phyloP scores from a whole-genome alignment of 92 coral and sea anemone genomes.

The Zoanthus sociatus region DNA sequence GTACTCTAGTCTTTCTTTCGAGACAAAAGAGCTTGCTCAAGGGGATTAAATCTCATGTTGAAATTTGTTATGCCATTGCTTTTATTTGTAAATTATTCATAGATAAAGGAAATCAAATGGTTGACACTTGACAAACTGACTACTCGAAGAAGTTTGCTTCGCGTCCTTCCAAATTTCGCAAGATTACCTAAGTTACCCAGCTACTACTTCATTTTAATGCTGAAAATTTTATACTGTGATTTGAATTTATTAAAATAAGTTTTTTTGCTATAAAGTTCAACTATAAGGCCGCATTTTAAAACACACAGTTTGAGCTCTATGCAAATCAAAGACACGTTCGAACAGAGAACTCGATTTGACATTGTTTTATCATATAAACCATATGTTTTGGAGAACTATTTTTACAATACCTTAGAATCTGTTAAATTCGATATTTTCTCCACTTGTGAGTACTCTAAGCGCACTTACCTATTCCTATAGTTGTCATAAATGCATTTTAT shows the following conservation, averaged over 20 bases:
- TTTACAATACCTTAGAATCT: not conserved
- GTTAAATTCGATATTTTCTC: not conserved
- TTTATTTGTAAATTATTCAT: constrained; percentile 33
- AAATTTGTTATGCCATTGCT: not conserved
- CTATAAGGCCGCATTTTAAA: not conserved
- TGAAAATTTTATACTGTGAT: not conserved
- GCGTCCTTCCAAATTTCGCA: not conserved
- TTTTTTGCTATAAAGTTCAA: constrained; percentile 13
- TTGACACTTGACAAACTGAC: constrained; percentile 11
- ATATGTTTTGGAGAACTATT: constrained; percentile 26
- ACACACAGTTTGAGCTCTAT: constrained; percentile 34
- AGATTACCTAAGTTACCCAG: not conserved
- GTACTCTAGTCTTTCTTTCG: constrained; percentile 1
- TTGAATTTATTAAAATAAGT: not conserved
- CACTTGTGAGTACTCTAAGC: not conserved
- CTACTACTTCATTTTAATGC: not conserved
- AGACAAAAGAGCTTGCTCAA: not conserved
- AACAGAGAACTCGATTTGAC: constrained; percentile 18
- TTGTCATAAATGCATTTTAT: not conserved
- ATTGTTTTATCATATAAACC: constrained; percentile 21
- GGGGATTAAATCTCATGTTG: constrained; percentile 15
- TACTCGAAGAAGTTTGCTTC: not conserved
- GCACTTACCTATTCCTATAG: not conserved
- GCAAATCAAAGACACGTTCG: constrained; percentile 38
- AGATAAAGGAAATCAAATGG: constrained; percentile 38